A percentile compares a stretch with the other conserved stretches of the same genome.
Evolutionary conservation across 2,113 vertebrate genomes (phyloP).

Genomic region (Mohoua ochrocephala): DNA sequence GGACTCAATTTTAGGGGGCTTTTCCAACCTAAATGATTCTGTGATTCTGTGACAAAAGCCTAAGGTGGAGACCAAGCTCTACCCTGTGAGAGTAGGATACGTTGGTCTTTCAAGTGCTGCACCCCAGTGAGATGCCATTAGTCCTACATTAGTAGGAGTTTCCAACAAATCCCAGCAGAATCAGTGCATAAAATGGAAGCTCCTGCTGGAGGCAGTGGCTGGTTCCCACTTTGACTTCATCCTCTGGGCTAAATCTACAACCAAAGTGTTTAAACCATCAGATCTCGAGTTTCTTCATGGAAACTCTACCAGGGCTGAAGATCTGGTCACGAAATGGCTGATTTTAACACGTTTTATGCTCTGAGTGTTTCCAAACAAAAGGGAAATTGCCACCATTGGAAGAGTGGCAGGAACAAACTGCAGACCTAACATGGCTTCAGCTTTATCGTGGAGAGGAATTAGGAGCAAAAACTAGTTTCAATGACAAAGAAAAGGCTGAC

Average conservation of each 20-base stretch:
- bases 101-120: background rate
- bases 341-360: background rate
- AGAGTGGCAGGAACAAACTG: background rate
- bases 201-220: background rate
- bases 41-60: background rate
- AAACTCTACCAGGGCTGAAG: background rate
- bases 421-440: background rate
- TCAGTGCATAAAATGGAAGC: background rate
- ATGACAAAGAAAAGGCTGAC: constrained; percentile 13
- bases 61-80: background rate
- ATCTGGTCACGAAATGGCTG: background rate
- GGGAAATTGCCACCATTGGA: background rate
- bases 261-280: background rate
- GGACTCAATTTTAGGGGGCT: background rate
- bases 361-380: background rate
- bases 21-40: background rate
- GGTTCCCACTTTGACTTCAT: background rate
- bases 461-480: background rate
- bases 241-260: background rate
- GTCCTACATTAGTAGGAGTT: background rate
- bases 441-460: background rate
- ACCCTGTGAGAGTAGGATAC: background rate
- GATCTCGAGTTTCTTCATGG: background rate
- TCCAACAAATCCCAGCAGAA: background rate
- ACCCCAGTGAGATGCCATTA: background rate